Evolutionary conservation across 1,140 invertebrate species (phyloP), one percentile per base, ranked within the genome.

Genomic region (Phenacoccus solenopsis): DNA sequence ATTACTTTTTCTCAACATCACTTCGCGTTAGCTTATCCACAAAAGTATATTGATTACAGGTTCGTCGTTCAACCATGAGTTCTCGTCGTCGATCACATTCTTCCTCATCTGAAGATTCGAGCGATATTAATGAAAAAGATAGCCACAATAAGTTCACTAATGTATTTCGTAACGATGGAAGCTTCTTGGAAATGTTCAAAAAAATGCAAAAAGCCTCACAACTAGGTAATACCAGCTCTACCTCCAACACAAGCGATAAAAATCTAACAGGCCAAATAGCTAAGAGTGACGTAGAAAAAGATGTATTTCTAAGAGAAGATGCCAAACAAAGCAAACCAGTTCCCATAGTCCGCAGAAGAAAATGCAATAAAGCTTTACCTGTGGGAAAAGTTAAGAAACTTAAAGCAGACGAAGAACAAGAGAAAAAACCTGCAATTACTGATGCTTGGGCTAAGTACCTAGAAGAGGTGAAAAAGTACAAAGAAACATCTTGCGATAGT

Each of bases 381-480:
- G 94, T 91, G 57, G 92, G 93, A 38, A 83, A 93, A 77, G 92
- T 94, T 21, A 91, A 92, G 73, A 94, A 94, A 77, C 83, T 84
- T 25, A 88, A 89, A 78, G 83, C 83, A 32, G 84, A 85, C 28
- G 85, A 87, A 72, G 82, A 84, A 73, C 79, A 79, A 22, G 79
- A 79, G 12, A 82, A 84, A 25, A 85, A 84, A 70, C 83, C 86
- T 70, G 70, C 73, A 25, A 87, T 87, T 0, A 90, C 90, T 78
- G 92, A 95, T 80, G 90, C 92, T 5, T 96, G 93, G 92, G 90
- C 91, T 0, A 79, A 92, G 1, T 96, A 96, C 75, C 88, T 95
- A 86, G 88, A 88, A 27, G 93, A 96, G 84, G 93, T 96, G 4
- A 90, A 92, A 76, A 90, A 90, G 75, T 96, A 96, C 76, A 88